A percentile compares a stretch with the other conserved stretches of the same genome.
Evolutionary conservation across 1,140 invertebrate species (phyloP).

Genomic region (Caerostris extrusa): DNA sequence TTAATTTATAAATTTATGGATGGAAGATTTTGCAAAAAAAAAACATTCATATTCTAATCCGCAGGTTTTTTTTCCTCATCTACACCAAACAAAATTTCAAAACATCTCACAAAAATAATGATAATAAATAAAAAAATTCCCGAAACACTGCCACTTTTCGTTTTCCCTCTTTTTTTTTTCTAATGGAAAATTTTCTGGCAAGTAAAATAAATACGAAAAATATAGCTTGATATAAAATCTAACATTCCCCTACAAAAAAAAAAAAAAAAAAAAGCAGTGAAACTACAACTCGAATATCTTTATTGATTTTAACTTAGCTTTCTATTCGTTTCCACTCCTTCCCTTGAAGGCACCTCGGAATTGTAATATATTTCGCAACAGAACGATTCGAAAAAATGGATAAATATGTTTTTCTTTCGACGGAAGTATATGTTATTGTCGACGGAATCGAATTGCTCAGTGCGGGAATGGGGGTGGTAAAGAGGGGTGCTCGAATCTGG

Average conservation of each 20-base stretch:
- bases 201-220: constrained; percentile 50
- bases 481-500: constrained; percentile 1
- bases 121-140: background rate
- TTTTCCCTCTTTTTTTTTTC: background rate
- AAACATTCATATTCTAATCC: too few relatives aligned
- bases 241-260: constrained; percentile 7
- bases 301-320: constrained; percentile 59
- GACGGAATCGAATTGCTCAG: constrained; percentile 15
- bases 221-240: constrained; percentile 49
- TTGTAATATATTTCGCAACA: constrained; percentile 52
- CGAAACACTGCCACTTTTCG: background rate
- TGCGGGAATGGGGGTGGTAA: too few relatives aligned
- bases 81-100: background rate
- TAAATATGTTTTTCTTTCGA: constrained; percentile 49
- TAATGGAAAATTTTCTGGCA: constrained; percentile 12
- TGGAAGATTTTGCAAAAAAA: too few relatives aligned
- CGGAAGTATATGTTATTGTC: constrained; percentile 57
- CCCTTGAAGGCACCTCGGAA: background rate
- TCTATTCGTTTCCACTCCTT: constrained; percentile 16
- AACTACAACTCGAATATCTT: background rate
- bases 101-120: background rate
- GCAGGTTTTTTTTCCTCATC: background rate
- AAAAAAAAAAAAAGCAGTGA: too few relatives aligned
- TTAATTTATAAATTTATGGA: too few relatives aligned
- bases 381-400: constrained; percentile 39